Evolutionary conservation across 2,888 invertebrate genomes (phyloP).

Genomic region (Helleia helle): DNA sequence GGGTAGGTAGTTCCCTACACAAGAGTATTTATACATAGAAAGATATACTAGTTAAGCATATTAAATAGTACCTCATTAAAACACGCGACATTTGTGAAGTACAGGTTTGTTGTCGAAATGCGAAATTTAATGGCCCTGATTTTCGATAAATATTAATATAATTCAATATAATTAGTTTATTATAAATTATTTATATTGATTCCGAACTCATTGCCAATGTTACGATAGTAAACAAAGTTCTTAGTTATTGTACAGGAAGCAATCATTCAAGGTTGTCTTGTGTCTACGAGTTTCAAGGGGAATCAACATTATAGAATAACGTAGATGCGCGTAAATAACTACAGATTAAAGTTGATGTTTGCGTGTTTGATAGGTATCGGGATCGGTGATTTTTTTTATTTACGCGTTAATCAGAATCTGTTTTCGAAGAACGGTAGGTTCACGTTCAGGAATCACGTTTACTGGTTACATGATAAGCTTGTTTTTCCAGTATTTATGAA

Average conservation of each 20-base stretch:
- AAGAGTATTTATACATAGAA: too few species aligned
- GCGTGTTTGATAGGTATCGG: constrained; percentile 1
- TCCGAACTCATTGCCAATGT: constrained; percentile 38
- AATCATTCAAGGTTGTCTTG: constrained; percentile 37
- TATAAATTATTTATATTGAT: constrained; percentile 25
- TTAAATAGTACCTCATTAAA: too few species aligned
- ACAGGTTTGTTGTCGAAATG: constrained; percentile 7
- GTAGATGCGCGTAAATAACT: neutral
- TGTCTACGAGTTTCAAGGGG: constrained; percentile 17
- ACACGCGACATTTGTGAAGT: too few species aligned
- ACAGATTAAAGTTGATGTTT: neutral
- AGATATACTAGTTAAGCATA: too few species aligned
- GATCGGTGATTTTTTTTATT: constrained; percentile 1
- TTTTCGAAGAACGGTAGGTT: too few species aligned
- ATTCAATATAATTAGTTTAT: constrained; percentile 5
- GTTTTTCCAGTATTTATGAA: too few species aligned
- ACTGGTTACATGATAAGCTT: too few species aligned
- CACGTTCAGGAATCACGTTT: too few species aligned
- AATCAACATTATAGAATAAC: constrained; percentile 13
- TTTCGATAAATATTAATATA: neutral
- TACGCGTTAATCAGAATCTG: neutral
- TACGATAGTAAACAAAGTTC: constrained; percentile 53
- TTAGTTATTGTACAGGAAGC: constrained; percentile 60
- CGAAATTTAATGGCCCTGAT: neutral
- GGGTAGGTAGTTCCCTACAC: too few species aligned